phyloP scores from a whole-genome alignment of 2,113 vertebrate species.

The Silurus meridionalis region DNA sequence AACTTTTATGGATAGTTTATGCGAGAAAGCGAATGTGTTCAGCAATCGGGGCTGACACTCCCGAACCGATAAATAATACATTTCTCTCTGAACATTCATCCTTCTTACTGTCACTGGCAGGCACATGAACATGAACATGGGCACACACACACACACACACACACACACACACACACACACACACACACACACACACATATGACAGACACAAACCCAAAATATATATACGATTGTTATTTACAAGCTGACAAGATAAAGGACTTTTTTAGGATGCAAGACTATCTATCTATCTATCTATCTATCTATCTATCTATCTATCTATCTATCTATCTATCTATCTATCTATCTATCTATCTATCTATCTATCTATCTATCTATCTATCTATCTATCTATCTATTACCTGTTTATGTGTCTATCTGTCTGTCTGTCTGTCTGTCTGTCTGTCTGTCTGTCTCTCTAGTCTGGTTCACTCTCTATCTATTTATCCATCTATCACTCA shows the following conservation, averaged over 20 bases:
- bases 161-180: constrained; percentile 27
- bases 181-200: background rate
- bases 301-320: background rate
- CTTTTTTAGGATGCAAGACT: background rate
- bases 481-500: background rate
- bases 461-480: too few species aligned
- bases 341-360: constrained; percentile 7
- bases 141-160: background rate
- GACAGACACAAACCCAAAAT: background rate
- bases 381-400: background rate
- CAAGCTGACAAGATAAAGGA: constrained; percentile 42
- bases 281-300: background rate
- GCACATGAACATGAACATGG: constrained; percentile 30
- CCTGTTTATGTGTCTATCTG: background rate
- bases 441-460: background rate
- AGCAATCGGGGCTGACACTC: constrained; percentile 46
- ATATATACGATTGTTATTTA: constrained; percentile 61
- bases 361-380: background rate
- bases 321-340: background rate
- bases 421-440: background rate
- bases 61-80: constrained; percentile 55
- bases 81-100: constrained; percentile 56
- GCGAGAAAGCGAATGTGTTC: constrained; percentile 43
- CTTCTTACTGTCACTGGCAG: constrained; percentile 50
- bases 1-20: constrained; percentile 59